phyloP scores from a whole-genome alignment of 2,888 invertebrate species.

The Teinopalpus imperialis region DNA sequence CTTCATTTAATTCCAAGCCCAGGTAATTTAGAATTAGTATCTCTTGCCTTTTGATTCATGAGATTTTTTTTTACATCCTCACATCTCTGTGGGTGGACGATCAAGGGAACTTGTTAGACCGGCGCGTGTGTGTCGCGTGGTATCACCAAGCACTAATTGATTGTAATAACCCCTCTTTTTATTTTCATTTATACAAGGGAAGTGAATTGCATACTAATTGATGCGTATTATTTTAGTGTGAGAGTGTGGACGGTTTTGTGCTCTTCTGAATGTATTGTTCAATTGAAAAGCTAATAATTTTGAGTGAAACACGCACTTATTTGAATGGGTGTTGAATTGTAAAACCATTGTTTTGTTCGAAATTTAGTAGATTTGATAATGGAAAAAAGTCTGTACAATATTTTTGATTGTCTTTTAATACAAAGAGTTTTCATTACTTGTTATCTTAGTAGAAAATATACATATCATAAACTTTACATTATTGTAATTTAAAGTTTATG shows the following conservation, averaged over 20 bases:
- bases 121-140: constrained; percentile 63
- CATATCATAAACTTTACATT: no score
- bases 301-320: not conserved
- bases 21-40: constrained; percentile 20
- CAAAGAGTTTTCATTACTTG: no score
- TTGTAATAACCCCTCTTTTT: constrained; percentile 56
- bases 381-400: constrained; percentile 46
- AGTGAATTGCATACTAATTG: constrained; percentile 24
- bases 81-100: constrained; percentile 40
- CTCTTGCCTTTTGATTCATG: constrained; percentile 35
- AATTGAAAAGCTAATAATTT: constrained; percentile 10
- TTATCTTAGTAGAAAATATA: no score
- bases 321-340: constrained; percentile 12
- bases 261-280: constrained; percentile 20
- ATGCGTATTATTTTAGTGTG: constrained; percentile 30
- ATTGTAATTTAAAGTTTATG: no score
- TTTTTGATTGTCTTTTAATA: constrained; percentile 51
- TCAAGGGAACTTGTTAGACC: constrained; percentile 56
- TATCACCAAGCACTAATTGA: constrained; percentile 59
- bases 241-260: constrained; percentile 21
- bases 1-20: constrained; percentile 19
- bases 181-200: constrained; percentile 29
- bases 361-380: constrained; percentile 1
- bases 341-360: constrained; percentile 1
- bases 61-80: constrained; percentile 38